Percentiles rank a stretch among this genome's conserved stretches.
Evolutionary conservation across 2,797 vertebrate species (phyloP).

Genomic region (Neomorphus geoffroyi): DNA sequence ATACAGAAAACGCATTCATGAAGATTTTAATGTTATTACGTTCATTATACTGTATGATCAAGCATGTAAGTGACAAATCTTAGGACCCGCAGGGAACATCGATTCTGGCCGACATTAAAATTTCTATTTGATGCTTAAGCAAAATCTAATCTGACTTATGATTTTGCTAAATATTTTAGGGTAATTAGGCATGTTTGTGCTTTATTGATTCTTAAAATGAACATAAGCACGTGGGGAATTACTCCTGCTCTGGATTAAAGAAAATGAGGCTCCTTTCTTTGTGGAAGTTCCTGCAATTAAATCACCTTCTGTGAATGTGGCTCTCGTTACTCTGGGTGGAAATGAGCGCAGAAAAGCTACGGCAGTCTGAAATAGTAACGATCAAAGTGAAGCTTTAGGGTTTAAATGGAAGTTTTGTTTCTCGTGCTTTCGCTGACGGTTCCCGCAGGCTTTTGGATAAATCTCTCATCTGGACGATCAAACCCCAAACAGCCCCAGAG

Average conservation of each 20-base stretch:
- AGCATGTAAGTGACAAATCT: slow-evolving; percentile 60
- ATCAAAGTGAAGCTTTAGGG: neutral
- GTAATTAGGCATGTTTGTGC: slow-evolving; percentile 66
- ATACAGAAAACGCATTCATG: slow-evolving; percentile 33
- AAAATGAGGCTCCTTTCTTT: neutral
- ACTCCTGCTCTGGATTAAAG: slow-evolving; percentile 15
- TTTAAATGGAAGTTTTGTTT: neutral
- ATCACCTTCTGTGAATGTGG: neutral
- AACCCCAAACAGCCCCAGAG: neutral
- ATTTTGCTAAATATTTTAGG: slow-evolving; percentile 63
- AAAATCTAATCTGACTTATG: slow-evolving; percentile 68
- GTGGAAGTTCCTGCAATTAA: slow-evolving; percentile 29
- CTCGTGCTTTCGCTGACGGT: neutral
- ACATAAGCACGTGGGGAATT: slow-evolving; percentile 54
- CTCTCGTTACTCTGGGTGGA: neutral
- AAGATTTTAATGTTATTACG: slow-evolving; percentile 40
- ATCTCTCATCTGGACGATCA: neutral
- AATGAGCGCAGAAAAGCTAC: neutral
- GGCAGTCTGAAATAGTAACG: slow-evolving; percentile 3
- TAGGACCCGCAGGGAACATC: slow-evolving; percentile 2
- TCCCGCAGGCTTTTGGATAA: neutral
- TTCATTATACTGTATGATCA: slow-evolving; percentile 55
- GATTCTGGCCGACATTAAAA: slow-evolving; percentile 47
- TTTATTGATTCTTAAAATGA: slow-evolving; percentile 69
- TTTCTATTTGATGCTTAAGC: slow-evolving; percentile 64